Evolutionary conservation across 1,140 invertebrate species (phyloP).

Genomic region (Meloidogyne exigua): DNA sequence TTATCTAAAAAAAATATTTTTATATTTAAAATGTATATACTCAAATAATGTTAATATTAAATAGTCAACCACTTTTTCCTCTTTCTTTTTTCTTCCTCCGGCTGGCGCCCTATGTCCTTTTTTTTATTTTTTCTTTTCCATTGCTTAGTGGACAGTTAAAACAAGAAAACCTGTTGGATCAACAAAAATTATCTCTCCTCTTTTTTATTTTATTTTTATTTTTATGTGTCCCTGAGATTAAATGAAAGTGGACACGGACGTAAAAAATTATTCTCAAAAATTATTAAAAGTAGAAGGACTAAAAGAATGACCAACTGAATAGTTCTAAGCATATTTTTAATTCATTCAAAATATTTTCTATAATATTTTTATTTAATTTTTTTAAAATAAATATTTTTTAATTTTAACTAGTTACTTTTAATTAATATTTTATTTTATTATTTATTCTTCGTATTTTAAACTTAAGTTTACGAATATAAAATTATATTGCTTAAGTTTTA

Average conservation of each 20-base stretch:
- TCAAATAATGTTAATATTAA: not conserved
- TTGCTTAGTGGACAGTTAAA: not conserved
- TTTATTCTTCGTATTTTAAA: too few relatives aligned
- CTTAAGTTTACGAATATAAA: too few relatives aligned
- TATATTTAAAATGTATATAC: too few relatives aligned
- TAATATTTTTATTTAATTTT: not conserved
- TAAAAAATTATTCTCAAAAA: not conserved
- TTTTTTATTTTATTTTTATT: not conserved
- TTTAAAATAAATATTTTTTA: not conserved
- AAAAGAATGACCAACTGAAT: not conserved
- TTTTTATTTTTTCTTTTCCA: not conserved
- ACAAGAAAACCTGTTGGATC: not conserved
- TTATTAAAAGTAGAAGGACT: not conserved
- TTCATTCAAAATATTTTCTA: not conserved
- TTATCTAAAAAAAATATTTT: too few relatives aligned
- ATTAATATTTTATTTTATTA: too few relatives aligned
- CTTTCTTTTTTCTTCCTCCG: not conserved
- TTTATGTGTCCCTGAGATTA: not conserved
- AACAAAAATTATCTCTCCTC: not conserved
- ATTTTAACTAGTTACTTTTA: not conserved
- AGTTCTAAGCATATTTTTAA: not conserved
- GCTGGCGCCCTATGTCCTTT: constrained; percentile 3
- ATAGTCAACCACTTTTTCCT: not conserved
- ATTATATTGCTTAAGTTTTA: too few relatives aligned
- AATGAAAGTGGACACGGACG: not conserved